phyloP scores from a whole-genome alignment of 2,113 vertebrate species.

The Laterallus jamaicensis region DNA sequence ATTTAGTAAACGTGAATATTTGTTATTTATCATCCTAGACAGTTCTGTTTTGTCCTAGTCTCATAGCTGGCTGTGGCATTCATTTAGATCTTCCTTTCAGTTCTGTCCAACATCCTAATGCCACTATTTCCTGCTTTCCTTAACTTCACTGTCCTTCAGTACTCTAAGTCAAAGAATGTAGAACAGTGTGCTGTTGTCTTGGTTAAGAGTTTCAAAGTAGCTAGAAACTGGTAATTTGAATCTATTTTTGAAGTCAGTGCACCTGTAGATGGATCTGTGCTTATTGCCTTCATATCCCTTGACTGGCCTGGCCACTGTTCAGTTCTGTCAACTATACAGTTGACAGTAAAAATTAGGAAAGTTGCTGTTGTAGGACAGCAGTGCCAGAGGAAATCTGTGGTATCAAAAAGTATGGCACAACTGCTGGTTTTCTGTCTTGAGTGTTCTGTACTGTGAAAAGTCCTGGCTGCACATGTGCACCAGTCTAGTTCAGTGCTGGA shows the following conservation, averaged over 20 bases:
- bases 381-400: neutral
- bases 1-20: neutral
- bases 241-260: neutral
- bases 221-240: neutral
- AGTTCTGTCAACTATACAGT: neutral
- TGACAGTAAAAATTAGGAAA: neutral
- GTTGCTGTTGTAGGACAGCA: neutral
- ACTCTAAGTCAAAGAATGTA: neutral
- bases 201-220: neutral
- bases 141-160: neutral
- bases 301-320: neutral
- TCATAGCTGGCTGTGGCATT: neutral
- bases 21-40: neutral
- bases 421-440: neutral
- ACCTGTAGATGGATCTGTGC: neutral
- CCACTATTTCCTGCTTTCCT: neutral
- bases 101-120: neutral
- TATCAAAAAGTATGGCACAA: neutral
- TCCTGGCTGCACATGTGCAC: neutral
- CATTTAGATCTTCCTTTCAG: neutral
- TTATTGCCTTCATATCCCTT: neutral
- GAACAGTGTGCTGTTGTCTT: neutral
- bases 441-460: neutral
- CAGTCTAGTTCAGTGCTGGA: neutral
- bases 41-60: neutral